phyloP scores from a whole-genome alignment of 2,113 vertebrate genomes.

The Lepus timidus region DNA sequence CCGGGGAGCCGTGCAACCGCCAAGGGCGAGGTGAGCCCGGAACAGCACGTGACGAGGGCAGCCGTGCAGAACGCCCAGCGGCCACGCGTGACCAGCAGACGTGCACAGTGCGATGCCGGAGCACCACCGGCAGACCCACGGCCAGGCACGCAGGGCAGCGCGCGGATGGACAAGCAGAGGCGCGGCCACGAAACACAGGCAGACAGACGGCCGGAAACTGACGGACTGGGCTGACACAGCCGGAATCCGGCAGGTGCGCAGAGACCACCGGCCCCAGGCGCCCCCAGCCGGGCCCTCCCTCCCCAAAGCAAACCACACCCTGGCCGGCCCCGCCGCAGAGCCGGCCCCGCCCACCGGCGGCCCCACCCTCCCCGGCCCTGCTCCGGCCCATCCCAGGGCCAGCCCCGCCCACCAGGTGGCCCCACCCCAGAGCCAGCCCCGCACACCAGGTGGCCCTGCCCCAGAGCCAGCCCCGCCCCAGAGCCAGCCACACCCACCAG shows the following conservation, averaged over 20 bases:
- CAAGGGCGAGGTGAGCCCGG: too few species aligned
- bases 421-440: neutral
- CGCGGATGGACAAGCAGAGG: too few species aligned
- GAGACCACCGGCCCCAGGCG: too few species aligned
- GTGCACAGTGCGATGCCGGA: neutral
- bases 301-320: neutral
- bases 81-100: too few species aligned
- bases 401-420: neutral
- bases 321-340: neutral
- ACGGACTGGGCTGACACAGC: neutral
- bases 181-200: neutral
- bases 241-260: neutral
- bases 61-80: too few species aligned
- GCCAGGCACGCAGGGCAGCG: too few species aligned
- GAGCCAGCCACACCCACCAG: neutral
- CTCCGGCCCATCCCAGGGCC: neutral
- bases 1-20: too few species aligned
- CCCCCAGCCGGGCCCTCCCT: neutral
- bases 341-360: neutral
- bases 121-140: neutral
- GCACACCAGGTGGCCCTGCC: neutral
- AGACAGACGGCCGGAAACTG: neutral
- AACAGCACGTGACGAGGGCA: too few species aligned
- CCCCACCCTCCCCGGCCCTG: neutral
- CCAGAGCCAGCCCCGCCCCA: too few species aligned